Conservation (phyloP, 2,888 invertebrate species). For the Trichopoda pennipes region DNA sequence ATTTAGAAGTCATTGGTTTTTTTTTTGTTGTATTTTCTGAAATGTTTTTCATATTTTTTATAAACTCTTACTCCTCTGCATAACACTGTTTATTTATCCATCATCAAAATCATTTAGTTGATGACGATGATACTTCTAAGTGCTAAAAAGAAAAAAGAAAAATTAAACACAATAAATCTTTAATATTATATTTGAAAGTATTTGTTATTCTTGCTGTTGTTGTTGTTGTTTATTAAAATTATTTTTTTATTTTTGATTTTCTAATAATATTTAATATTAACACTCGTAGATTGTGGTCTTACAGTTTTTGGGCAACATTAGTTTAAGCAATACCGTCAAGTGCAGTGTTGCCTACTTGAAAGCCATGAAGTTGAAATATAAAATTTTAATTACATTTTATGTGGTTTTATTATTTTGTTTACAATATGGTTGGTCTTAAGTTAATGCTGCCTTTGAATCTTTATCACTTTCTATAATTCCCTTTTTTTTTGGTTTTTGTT, state of each 20-base stretch:
- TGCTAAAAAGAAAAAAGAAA: neutral
- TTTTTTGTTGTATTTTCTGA: too few relatives aligned
- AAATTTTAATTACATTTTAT: constrained; percentile 61
- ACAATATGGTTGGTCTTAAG: constrained; percentile 73
- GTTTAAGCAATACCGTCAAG: neutral
- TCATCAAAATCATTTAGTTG: constrained; percentile 7
- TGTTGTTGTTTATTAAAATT: constrained; percentile 3
- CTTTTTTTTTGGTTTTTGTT: too few relatives aligned
- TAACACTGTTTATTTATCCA: constrained; percentile 11
- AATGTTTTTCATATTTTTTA: constrained; percentile 29
- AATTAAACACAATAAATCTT: constrained; percentile 14
- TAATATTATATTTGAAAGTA: neutral
- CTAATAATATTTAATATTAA: constrained; percentile 8
- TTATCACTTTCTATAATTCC: neutral
- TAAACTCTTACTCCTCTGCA: constrained; percentile 14
- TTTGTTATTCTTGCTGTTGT: neutral
- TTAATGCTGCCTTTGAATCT: constrained; percentile 68
- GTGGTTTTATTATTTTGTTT: constrained; percentile 67
- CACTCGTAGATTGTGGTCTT: neutral
- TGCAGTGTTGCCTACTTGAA: constrained; percentile 34
- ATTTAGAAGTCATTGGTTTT: constrained; percentile 64
- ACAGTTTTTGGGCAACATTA: constrained; percentile 36
- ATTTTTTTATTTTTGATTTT: neutral
- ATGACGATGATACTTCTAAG: neutral
- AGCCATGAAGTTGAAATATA: constrained; percentile 71